A percentile compares a stretch with the other conserved stretches of the same genome.
These are phyloP conservation scores for Hoplostethus mediterraneus DNA, from an alignment of 2,797 vertebrate genomes.

Conservation along the genomic window DNA sequence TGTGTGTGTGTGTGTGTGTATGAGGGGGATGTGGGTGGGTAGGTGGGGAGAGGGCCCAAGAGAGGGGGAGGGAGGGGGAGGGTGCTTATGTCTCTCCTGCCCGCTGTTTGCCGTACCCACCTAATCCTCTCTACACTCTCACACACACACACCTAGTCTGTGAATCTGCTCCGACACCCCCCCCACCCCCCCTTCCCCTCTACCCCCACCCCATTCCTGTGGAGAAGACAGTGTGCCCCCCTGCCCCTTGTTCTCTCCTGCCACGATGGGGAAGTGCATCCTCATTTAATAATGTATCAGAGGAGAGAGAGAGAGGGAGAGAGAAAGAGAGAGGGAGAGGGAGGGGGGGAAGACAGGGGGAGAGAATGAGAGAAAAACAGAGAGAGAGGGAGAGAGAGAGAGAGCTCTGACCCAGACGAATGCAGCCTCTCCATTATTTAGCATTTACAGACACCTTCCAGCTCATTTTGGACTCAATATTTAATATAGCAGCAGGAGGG, in stretches of 20 bases:
- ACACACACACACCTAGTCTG: slow-evolving; percentile 52
- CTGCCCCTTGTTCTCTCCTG: slow-evolving; percentile 86
- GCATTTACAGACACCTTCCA: slow-evolving; percentile 99
- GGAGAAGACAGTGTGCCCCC: slow-evolving; percentile 92
- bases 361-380: slow-evolving; percentile 36
- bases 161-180: slow-evolving; percentile 52
- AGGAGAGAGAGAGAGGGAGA: slow-evolving; percentile 85
- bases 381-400: slow-evolving; percentile 62
- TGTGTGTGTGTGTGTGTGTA: slow-evolving; percentile 36
- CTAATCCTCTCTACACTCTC: slow-evolving; percentile 52
- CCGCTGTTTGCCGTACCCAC: slow-evolving; percentile 86
- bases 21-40: slow-evolving; percentile 37
- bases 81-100: slow-evolving; percentile 60
- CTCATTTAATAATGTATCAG: slow-evolving; percentile 99
- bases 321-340: slow-evolving; percentile 58
- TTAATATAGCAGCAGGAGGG: slow-evolving; percentile 85
- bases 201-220: slow-evolving; percentile 81
- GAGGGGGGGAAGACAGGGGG: not conserved
- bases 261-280: slow-evolving; percentile 96
- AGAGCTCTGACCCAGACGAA: slow-evolving; percentile 92
- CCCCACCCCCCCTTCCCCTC: not conserved
- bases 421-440: slow-evolving; percentile 98
- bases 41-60: slow-evolving; percentile 45
- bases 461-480: slow-evolving; percentile 97
- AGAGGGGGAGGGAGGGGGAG: slow-evolving; percentile 16